A percentile compares a stretch with the other conserved stretches of the same genome.
These are phyloP conservation scores for Pangasius djambal DNA, from an alignment of 2,797 vertebrate species.

Conservation along the genomic window DNA sequence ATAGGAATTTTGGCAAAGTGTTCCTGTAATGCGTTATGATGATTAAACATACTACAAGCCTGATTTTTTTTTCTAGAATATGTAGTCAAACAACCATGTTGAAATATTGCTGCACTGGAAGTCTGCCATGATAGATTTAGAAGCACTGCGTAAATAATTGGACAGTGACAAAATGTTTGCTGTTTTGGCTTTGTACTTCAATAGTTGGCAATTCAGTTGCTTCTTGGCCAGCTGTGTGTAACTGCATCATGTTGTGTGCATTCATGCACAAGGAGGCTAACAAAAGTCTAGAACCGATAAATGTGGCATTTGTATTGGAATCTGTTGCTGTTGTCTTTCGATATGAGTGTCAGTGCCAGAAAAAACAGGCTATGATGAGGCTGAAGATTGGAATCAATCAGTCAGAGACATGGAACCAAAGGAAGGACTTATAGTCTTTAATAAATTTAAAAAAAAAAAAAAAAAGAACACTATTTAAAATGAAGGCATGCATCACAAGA, in stretches of 20 bases:
- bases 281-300: slow-evolving; percentile 32
- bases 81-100: slow-evolving; percentile 1
- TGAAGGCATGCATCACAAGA: neutral
- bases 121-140: neutral
- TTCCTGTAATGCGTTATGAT: slow-evolving; percentile 5
- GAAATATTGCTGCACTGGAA: neutral
- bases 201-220: slow-evolving; percentile 10
- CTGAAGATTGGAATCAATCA: slow-evolving; percentile 8
- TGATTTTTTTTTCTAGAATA: neutral
- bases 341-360: neutral
- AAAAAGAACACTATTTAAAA: neutral
- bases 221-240: slow-evolving; percentile 30
- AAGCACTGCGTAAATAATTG: slow-evolving; percentile 22
- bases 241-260: slow-evolving; percentile 19
- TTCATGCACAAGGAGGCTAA: slow-evolving; percentile 32
- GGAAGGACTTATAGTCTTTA: neutral
- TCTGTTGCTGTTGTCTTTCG: slow-evolving; percentile 6
- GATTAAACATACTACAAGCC: slow-evolving; percentile 4
- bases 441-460: neutral
- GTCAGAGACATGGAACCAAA: neutral
- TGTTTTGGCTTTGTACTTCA: slow-evolving; percentile 20
- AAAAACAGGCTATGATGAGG: slow-evolving; percentile 1
- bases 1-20: slow-evolving; percentile 22
- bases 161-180: slow-evolving; percentile 19
- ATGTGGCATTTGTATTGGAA: slow-evolving; percentile 22